These are phyloP conservation scores for Drosophila bocqueti DNA, from an alignment of 1,140 invertebrate genomes.

Conservation along the genomic window DNA sequence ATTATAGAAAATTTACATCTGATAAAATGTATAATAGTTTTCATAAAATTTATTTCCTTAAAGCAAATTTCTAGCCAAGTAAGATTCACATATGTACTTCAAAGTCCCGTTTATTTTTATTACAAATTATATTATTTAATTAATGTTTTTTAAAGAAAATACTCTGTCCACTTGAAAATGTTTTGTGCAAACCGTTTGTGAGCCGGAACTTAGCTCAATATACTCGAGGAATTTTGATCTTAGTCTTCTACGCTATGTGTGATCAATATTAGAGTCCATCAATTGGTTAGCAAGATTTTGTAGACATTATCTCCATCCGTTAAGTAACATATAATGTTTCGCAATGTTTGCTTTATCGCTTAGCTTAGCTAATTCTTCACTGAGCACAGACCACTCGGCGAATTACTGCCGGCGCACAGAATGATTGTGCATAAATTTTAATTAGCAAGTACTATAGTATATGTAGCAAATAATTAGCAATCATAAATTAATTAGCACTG, in stretches of 20 bases:
- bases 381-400: not conserved
- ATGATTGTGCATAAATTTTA: constrained; percentile 45
- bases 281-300: constrained; percentile 7
- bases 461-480: constrained; percentile 43
- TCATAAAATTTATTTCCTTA: not conserved
- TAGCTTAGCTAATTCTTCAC: constrained; percentile 16
- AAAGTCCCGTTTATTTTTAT: not conserved
- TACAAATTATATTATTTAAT: not conserved
- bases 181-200: not conserved
- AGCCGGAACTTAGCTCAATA: constrained; percentile 3
- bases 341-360: constrained; percentile 9
- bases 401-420: constrained; percentile 6
- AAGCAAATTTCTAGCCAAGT: not conserved
- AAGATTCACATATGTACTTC: not conserved
- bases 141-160: no score
- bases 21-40: not conserved
- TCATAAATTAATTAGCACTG: constrained; percentile 44
- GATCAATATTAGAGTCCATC: constrained; percentile 7
- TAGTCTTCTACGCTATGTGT: not conserved
- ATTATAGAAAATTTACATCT: no score
- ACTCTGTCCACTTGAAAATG: not conserved
- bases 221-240: not conserved
- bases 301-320: not conserved
- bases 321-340: constrained; percentile 7
- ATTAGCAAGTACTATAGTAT: constrained; percentile 40